These are phyloP conservation scores for Eunapius fragilis DNA, from an alignment of 37 sponge, comb jelly and placozoan species.

Conservation along the genomic window DNA sequence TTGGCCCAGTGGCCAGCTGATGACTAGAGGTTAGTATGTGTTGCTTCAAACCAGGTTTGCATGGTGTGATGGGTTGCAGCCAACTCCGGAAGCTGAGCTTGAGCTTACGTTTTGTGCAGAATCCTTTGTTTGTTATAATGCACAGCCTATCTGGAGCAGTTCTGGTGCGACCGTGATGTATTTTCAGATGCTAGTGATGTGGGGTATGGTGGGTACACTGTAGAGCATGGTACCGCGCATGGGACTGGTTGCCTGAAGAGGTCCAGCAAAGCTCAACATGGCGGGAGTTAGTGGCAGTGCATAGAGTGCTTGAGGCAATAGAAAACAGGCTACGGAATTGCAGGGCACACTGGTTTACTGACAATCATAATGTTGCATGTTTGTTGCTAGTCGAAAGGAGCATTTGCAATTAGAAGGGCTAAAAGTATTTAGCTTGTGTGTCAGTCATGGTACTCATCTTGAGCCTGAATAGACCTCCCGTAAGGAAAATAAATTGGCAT, in stretches of 20 bases:
- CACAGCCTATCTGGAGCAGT: slow-evolving; percentile 13
- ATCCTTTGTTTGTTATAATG: slow-evolving; percentile 6
- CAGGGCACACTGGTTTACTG: slow-evolving; percentile 25
- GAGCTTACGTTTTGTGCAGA: slow-evolving; percentile 15
- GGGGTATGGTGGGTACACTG: slow-evolving; percentile 40
- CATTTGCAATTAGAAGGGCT: slow-evolving; percentile 7
- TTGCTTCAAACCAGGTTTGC: too few relatives aligned
- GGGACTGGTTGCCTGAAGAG: slow-evolving; percentile 15
- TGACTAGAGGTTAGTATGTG: neutral
- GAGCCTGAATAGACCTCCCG: slow-evolving; percentile 39
- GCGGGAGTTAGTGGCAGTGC: slow-evolving; percentile 26
- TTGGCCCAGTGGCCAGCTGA: slow-evolving; percentile 6
- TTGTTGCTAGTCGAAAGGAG: slow-evolving; percentile 13
- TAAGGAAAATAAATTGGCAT: slow-evolving; percentile 14
- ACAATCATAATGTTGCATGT: slow-evolving; percentile 38
- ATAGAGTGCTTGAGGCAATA: slow-evolving; percentile 14
- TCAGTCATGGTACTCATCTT: neutral
- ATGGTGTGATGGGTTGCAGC: too few relatives aligned
- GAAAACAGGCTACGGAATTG: neutral
- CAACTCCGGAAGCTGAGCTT: too few relatives aligned
- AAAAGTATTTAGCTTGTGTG: slow-evolving; percentile 1
- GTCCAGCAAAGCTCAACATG: slow-evolving; percentile 20
- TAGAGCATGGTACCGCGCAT: slow-evolving; percentile 1
- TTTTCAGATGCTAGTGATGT: slow-evolving; percentile 46
- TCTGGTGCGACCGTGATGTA: slow-evolving; percentile 25